Evolutionary conservation across 2,113 vertebrate species (phyloP).

Genomic region (Ginglymostoma cirratum): DNA sequence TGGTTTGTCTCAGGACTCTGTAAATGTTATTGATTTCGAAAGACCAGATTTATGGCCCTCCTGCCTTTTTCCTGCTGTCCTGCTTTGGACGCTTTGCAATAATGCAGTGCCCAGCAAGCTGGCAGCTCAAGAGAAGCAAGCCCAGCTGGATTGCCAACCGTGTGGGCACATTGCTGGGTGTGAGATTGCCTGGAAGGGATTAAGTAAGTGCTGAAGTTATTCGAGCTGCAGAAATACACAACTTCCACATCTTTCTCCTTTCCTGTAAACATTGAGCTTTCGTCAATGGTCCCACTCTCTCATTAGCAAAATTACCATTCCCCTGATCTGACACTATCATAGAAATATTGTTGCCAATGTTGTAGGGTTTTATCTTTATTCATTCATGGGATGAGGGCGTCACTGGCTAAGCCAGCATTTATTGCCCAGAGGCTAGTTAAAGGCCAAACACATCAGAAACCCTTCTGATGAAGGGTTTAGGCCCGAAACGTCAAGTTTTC

Average conservation of each 20-base stretch:
- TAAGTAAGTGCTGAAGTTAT: background rate
- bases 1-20: background rate
- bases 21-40: background rate
- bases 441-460: too few species aligned
- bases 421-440: too few species aligned
- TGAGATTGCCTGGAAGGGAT: background rate
- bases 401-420: too few species aligned
- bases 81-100: background rate
- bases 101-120: background rate
- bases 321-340: background rate
- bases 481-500: too few species aligned
- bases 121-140: background rate
- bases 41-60: too few species aligned
- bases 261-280: background rate
- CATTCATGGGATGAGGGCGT: too few species aligned
- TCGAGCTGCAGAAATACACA: background rate
- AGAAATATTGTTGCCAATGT: background rate
- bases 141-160: background rate
- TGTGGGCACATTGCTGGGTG: background rate
- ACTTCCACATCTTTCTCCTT: background rate
- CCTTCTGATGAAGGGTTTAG: too few species aligned
- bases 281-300: background rate
- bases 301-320: slow-evolving; percentile 11
- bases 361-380: background rate
- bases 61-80: background rate